Conservation (phyloP, 2,888 invertebrate genomes). For the Cordylochernes scorpioides region DNA sequence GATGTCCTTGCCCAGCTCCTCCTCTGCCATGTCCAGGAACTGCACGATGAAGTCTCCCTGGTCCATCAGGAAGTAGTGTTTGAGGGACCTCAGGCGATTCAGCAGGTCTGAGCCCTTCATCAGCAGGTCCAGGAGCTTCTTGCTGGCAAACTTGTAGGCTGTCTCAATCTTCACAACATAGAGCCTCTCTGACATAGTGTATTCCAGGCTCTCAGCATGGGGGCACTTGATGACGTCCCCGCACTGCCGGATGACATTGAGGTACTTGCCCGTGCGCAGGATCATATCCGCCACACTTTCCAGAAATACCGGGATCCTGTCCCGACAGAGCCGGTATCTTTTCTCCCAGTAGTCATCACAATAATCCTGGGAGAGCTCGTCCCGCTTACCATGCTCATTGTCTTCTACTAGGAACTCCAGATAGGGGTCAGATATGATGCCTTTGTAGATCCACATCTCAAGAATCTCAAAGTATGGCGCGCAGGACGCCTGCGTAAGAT, state of each 20-base stretch:
- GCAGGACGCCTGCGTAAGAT: conserved; percentile 55
- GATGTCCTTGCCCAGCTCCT: conserved; percentile 64
- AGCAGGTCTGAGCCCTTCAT: conserved; percentile 74
- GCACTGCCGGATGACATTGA: conserved; percentile 84
- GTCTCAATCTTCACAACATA: conserved; percentile 51
- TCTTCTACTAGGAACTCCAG: conserved; percentile 73
- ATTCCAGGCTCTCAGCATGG: conserved; percentile 28
- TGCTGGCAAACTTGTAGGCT: conserved; percentile 72
- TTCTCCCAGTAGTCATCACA: conserved; percentile 90
- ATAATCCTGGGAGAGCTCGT: conserved; percentile 42
- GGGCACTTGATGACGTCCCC: conserved; percentile 30
- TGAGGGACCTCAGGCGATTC: conserved; percentile 43
- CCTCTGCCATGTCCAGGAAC: conserved; percentile 80
- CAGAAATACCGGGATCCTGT: conserved; percentile 62
- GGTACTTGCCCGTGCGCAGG: conserved; percentile 77
- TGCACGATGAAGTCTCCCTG: conserved; percentile 82
- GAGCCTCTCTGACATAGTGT: conserved; percentile 26
- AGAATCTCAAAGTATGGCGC: conserved; percentile 71
- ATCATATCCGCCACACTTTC: conserved; percentile 60
- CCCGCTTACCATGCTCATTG: conserved; percentile 52
- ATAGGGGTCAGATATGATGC: conserved; percentile 69
- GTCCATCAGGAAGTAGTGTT: conserved; percentile 57
- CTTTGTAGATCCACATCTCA: conserved; percentile 80
- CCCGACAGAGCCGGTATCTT: conserved; percentile 47
- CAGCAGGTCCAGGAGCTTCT: conserved; percentile 54